A percentile compares a stretch with the other conserved stretches of the same genome.
phyloP scores from a whole-genome alignment of 2,888 invertebrate species.

The Amphipoea lucens region DNA sequence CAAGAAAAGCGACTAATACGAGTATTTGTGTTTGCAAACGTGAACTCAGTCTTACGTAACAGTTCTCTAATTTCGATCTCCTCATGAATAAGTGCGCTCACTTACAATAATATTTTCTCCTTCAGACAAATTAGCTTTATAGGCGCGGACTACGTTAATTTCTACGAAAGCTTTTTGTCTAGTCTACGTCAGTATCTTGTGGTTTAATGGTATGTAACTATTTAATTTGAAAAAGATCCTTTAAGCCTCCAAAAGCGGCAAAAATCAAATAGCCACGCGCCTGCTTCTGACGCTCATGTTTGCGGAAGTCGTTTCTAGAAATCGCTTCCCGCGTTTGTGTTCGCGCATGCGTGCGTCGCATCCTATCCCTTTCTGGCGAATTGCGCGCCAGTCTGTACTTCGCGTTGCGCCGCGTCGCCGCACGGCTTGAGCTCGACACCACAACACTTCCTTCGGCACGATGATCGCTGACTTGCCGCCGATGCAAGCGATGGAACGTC shows the following conservation, averaged over 20 bases:
- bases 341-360: constrained; percentile 83
- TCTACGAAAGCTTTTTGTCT: background rate
- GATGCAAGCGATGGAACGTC: constrained; percentile 73
- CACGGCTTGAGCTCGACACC: constrained; percentile 71
- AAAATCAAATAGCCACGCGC: constrained; percentile 59
- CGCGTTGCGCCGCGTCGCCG: constrained; percentile 72
- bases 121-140: constrained; percentile 21
- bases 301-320: constrained; percentile 84
- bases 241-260: constrained; percentile 41
- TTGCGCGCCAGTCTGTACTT: constrained; percentile 85
- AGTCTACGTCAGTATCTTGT: background rate
- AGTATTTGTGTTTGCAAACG: constrained; percentile 35
- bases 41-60: constrained; percentile 47
- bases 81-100: constrained; percentile 59
- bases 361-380: constrained; percentile 81
- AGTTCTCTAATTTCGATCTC: constrained; percentile 42
- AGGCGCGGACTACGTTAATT: background rate
- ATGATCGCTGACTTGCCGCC: constrained; percentile 85
- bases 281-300: constrained; percentile 68
- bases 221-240: constrained; percentile 16
- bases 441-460: constrained; percentile 73
- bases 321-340: constrained; percentile 84
- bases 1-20: constrained; percentile 21
- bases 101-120: constrained; percentile 44
- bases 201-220: background rate